Conservation (phyloP, 2,113 vertebrate species). For the Phaethon lepturus region DNA sequence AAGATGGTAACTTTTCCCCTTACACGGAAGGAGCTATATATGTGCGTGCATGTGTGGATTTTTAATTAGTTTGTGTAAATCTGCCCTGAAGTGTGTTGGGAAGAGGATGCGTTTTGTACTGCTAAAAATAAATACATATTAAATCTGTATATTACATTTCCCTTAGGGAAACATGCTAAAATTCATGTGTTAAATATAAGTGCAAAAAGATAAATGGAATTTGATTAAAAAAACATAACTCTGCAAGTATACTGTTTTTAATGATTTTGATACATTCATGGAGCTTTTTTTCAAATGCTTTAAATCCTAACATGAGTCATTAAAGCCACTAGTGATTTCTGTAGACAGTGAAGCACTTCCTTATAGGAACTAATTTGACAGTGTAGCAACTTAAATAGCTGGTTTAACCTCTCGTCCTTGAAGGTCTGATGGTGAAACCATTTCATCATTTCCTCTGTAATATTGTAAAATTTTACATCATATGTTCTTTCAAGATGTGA, state of each 20-base stretch:
- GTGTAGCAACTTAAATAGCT: not conserved
- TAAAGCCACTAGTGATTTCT: slow-evolving; percentile 2
- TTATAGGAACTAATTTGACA: not conserved
- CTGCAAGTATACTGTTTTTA: not conserved
- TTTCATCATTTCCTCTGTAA: not conserved
- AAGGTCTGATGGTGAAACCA: not conserved
- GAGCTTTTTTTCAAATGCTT: slow-evolving; percentile 19
- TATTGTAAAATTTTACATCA: not conserved
- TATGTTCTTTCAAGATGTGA: not conserved
- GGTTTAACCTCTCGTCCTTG: not conserved
- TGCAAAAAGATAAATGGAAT: not conserved
- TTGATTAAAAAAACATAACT: slow-evolving; percentile 22
- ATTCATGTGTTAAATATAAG: not conserved
- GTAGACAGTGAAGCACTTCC: not conserved
- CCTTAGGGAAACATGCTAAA: not conserved
- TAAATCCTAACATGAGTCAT: not conserved
- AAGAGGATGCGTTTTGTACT: slow-evolving; percentile 12
- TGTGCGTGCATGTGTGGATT: fast-evolving
- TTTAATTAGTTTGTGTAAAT: not conserved
- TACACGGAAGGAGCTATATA: not conserved
- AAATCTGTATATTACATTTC: not conserved
- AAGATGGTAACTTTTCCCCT: not conserved
- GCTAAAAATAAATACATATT: slow-evolving; percentile 8
- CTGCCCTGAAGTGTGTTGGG: not conserved
- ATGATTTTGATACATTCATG: not conserved